Evolutionary conservation across 2,888 invertebrate species (phyloP).

Genomic region (Oscheius sp.): DNA sequence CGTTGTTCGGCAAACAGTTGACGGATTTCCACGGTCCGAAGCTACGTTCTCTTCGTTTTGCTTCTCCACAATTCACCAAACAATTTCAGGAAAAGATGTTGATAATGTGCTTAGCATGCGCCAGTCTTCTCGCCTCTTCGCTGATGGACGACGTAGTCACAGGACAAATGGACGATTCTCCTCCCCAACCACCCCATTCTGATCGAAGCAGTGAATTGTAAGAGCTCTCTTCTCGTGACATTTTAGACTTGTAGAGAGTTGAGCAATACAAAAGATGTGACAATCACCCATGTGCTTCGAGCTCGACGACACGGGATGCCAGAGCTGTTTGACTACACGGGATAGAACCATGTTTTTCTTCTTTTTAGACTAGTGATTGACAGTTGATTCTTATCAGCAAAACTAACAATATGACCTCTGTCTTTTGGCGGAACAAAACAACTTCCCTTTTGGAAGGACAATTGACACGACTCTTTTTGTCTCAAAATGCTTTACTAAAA

Average conservation of each 20-base stretch:
- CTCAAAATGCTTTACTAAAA: background rate
- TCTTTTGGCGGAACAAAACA: background rate
- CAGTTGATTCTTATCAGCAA: background rate
- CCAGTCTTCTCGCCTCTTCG: slow-evolving; percentile 13
- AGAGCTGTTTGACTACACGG: background rate
- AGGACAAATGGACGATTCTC: background rate
- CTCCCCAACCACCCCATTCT: too few relatives aligned
- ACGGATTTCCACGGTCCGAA: background rate
- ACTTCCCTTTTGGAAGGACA: background rate
- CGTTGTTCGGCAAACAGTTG: slow-evolving; percentile 1
- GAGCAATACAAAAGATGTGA: too few relatives aligned
- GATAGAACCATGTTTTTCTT: background rate
- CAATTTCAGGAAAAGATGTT: slow-evolving; percentile 2
- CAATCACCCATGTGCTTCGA: too few relatives aligned
- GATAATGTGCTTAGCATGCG: slow-evolving; percentile 15
- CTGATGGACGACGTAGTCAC: background rate
- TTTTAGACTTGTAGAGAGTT: too few relatives aligned
- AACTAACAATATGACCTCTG: background rate
- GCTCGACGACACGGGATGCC: too few relatives aligned
- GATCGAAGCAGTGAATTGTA: too few relatives aligned
- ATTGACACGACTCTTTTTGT: background rate
- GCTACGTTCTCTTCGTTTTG: background rate
- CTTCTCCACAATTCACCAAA: background rate
- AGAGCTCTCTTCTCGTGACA: too few relatives aligned
- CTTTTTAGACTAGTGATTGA: background rate